Base-by-base conservation (phyloP, 2,888 invertebrate genomes). In the Eupithecia subumbrata region DNA sequence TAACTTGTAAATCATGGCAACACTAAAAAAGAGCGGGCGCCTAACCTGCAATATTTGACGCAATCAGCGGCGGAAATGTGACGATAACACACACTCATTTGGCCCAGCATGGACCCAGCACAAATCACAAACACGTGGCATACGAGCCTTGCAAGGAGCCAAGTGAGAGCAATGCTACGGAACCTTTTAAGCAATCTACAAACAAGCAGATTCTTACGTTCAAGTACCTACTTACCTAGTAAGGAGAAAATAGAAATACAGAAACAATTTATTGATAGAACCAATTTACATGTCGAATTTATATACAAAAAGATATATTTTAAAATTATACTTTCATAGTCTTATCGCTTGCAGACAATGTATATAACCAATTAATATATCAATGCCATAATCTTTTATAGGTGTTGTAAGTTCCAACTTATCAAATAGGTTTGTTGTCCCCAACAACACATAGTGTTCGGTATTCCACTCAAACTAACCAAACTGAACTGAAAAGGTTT, bases 71-170 rank as follows among this genome's bases (percentile, higher is more conserved):
- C 91, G 92, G 92, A 92, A 93, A 90, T 87, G 90, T 84, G 84
- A 82, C 85, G 86, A 87, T 88, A 90, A 89, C 91, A 88, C 84
- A 81, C 84, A 80, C 84, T 89, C 91, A 92, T 93, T 93, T 92
- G 88, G 86, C 84, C 82, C 78, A 76, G 81, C 88, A 87, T 93
- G 92, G 88, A 86, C 84, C 83, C 78, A 76, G 81, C 88, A 87
- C 93, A 93, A 93, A 94, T 93, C 92, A 93, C 80, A 84, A 92
- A 90, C 92, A 93, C 90, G 90, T 94, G 93, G 88, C 88, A 84
- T 82, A 43, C 68, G 74, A 45, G 72, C 48, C 40, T 68, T 30
- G 30, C 84, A 82, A 81, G 81, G 78, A 37, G 30, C 69, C 74
- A 81, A 74, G 74, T 7, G 69, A 14, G 76, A 64, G 71, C 45